phyloP scores from a whole-genome alignment of 2,888 invertebrate genomes.

The Heliconius charithonia region DNA sequence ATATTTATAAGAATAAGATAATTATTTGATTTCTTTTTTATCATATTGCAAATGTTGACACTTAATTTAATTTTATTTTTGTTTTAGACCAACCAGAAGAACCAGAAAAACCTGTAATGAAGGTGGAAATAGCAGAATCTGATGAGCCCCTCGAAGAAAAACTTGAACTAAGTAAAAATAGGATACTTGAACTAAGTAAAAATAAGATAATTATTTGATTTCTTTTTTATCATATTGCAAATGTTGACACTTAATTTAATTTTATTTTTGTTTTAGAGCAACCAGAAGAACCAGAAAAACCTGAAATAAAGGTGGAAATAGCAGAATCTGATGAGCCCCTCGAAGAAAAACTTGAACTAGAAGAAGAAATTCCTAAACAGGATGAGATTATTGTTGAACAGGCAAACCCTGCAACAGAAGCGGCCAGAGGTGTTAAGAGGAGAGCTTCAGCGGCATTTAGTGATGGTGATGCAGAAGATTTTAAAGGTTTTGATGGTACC shows the following conservation, averaged over 20 bases:
- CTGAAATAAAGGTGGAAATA: conserved; percentile 12
- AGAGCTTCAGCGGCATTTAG: conserved; percentile 72
- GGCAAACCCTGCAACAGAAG: conserved; percentile 44
- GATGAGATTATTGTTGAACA: conserved; percentile 35
- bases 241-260: neutral
- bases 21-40: neutral
- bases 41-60: neutral
- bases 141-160: conserved; percentile 18
- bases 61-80: neutral
- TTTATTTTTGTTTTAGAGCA: conserved; percentile 11
- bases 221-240: neutral
- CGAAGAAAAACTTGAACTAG: conserved; percentile 24
- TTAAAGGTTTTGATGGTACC: conserved; percentile 69
- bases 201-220: neutral
- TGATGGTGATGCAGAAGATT: conserved; percentile 64
- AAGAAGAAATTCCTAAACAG: conserved; percentile 27
- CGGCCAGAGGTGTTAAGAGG: conserved; percentile 66
- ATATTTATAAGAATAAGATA: neutral
- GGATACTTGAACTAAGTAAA: too few species aligned
- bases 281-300: conserved; percentile 11
- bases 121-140: conserved; percentile 14
- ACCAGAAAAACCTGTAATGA: conserved; percentile 7
- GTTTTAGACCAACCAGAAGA: conserved; percentile 21
- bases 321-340: conserved; percentile 17
- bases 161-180: too few species aligned